Base-by-base conservation (phyloP, 2,797 vertebrate genomes). In the Synaphobranchus kaupii region DNA sequence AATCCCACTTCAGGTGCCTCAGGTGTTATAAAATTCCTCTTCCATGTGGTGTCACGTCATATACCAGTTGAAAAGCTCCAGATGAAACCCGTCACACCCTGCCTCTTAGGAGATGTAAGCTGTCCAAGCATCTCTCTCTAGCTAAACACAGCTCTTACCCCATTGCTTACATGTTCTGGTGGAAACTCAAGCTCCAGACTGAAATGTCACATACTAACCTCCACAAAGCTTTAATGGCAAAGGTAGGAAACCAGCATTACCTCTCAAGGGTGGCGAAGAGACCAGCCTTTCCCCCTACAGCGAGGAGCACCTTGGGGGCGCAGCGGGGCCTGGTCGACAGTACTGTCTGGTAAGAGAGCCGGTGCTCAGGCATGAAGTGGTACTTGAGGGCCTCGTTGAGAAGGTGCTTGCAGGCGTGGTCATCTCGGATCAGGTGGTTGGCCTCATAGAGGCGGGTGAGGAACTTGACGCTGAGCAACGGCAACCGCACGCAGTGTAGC, bases 351-450 rank as follows among this genome's bases (percentile, higher is more conserved):
- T 98, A 99, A 81, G 98, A 99, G 0, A 99, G 97, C 91, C 98
- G 96, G 92, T 99, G 98, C 89, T 99, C 99, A 44, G 98, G 99
- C 98, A 99, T 99, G 91, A 99, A 99, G 93, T 99, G 98, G 94
- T 99, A 99, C 91, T 99, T 99, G 3, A 99, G 97, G 68, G 98
- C 98, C 96, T 99, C 99, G 2, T 99, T 99, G 85, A 99, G 97
- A 89, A 99, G 97, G 90, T 99, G 98, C 91, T 99, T 99, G 92
- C 99, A 99, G 0, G 98, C 96, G 25, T 98, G 98, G 93, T 99
- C 99, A 10, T 99, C 99, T 5, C 98, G 97, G 93, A 99, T 98
- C 90, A 99, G 98, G 91, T 99, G 99, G 94, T 99, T 99, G 71
- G 99, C 99, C 95, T 99, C 98, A 22, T 99, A 99, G 0, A 99